phyloP scores from a whole-genome alignment of 2,113 vertebrate species.

The Globicephala melas region DNA sequence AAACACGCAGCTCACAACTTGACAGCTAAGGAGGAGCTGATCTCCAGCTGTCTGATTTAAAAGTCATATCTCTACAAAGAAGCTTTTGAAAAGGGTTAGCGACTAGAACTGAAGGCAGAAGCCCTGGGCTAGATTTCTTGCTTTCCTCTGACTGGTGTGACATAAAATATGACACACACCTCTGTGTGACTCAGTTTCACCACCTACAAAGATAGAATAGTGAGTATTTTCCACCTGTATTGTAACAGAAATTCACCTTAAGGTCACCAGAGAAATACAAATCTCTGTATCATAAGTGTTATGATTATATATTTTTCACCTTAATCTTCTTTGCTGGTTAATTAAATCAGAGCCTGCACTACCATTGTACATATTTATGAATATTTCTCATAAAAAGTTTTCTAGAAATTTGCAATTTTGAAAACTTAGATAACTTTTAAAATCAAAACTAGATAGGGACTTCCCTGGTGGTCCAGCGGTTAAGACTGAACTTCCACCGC shows the following conservation, averaged over 20 bases:
- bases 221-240: not conserved
- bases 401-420: not conserved
- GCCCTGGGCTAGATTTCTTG: not conserved
- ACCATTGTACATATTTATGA: not conserved
- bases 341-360: not conserved
- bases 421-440: not conserved
- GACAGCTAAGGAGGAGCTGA: constrained; percentile 58
- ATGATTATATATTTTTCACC: not conserved
- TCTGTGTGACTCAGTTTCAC: constrained; percentile 47
- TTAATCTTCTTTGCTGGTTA: not conserved
- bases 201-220: not conserved
- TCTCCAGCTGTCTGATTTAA: constrained; percentile 69
- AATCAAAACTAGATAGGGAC: not conserved
- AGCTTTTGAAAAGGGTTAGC: constrained; percentile 38
- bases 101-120: constrained; percentile 2
- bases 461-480: too few relatives aligned
- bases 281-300: not conserved
- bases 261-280: not conserved
- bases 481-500: too few relatives aligned
- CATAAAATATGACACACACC: not conserved
- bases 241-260: not conserved
- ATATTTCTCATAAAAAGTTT: not conserved
- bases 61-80: constrained; percentile 55
- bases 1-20: constrained; percentile 44
- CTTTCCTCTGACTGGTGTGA: not conserved